phyloP scores from a whole-genome alignment of 2,888 invertebrate species.

The Hyposoter didymator region DNA sequence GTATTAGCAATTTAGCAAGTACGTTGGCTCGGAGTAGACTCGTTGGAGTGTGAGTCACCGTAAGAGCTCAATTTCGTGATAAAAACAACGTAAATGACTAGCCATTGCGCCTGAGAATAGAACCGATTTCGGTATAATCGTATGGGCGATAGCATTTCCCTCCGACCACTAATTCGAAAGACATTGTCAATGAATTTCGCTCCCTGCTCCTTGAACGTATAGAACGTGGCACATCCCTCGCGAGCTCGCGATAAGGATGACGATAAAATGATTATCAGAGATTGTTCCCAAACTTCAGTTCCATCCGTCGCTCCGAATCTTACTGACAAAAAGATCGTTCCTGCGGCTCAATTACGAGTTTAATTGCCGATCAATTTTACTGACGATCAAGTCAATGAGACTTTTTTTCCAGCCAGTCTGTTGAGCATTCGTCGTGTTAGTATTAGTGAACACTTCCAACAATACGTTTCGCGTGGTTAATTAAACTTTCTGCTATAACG shows the following conservation, averaged over 20 bases:
- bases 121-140: conserved; percentile 22
- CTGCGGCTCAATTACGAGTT: not conserved
- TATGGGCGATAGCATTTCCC: not conserved
- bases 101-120: conserved; percentile 12
- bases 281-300: not conserved
- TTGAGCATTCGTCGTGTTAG: not conserved
- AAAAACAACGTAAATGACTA: conserved; percentile 38
- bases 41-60: conserved; percentile 6
- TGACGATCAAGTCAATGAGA: not conserved
- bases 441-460: not conserved
- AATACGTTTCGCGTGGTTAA: conserved; percentile 6
- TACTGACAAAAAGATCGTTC: not conserved
- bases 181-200: conserved; percentile 7
- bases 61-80: conserved; percentile 21
- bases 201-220: not conserved
- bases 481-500: not conserved
- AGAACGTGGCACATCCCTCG: not conserved
- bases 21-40: conserved; percentile 19
- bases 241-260: conserved; percentile 1
- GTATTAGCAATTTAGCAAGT: conserved; percentile 45
- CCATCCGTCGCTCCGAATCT: not conserved
- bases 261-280: conserved; percentile 7
- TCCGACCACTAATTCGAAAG: conserved; percentile 8
- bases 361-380: not conserved
- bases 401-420: not conserved